Conservation (phyloP, 2,797 vertebrate genomes). For the Helostoma temminkii region DNA sequence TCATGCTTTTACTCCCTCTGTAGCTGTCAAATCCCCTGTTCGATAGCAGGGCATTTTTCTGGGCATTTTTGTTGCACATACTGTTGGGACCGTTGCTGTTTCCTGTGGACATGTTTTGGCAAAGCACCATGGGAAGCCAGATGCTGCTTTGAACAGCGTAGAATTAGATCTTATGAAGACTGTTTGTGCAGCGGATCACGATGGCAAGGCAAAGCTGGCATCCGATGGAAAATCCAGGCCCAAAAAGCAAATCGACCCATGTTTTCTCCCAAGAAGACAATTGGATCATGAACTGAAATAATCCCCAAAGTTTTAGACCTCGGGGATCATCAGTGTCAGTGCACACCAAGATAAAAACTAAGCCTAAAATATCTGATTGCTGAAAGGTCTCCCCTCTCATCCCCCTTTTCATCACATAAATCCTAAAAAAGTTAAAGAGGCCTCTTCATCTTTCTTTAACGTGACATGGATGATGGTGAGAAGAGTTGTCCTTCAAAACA, state of each 20-base stretch:
- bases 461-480: background rate
- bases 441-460: background rate
- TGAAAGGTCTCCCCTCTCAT: background rate
- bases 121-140: conserved; percentile 68
- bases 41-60: conserved; percentile 12
- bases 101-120: conserved; percentile 57
- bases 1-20: conserved; percentile 14
- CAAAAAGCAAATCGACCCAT: conserved; percentile 15
- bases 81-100: conserved; percentile 40
- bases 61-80: conserved; percentile 43
- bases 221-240: conserved; percentile 32
- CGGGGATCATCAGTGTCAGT: background rate
- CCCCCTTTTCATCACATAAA: background rate
- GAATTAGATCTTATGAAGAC: conserved; percentile 62
- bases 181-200: conserved; percentile 58
- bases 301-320: conserved; percentile 9
- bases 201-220: conserved; percentile 49
- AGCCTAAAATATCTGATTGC: background rate
- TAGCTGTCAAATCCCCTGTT: conserved; percentile 1
- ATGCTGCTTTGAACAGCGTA: conserved; percentile 67
- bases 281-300: conserved; percentile 31
- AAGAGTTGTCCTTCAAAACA: background rate
- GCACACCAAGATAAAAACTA: background rate
- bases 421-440: conserved; percentile 1
- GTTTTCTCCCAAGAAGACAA: conserved; percentile 31